Base-by-base conservation (phyloP, 2,113 vertebrate genomes). In the Eleginops maclovinus region DNA sequence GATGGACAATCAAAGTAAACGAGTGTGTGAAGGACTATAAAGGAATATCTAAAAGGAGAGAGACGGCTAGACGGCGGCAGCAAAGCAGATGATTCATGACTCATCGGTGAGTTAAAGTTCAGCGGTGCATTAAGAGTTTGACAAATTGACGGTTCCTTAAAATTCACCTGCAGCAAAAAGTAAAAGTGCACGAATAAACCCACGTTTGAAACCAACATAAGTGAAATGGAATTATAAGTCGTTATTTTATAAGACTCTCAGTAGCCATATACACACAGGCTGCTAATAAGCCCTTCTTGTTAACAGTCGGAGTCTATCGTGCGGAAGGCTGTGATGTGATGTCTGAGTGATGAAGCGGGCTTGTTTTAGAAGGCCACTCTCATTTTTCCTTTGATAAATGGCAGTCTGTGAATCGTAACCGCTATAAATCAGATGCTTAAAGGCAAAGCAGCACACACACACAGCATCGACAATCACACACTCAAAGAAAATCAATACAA, bases 401-500 rank as follows among this genome's bases (percentile, higher is more conserved):
- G 7, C 70, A 46, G 67, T 67, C 69, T 36, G 56, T 56, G 76
- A 79, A 81, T 80, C 54, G 12, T 17, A 46, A 69, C 66, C 15
- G 77, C 56, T 58, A 83, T 89, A 77, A 86, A 85, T 88, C 86
- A 87, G 76, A 80, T 56, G 43, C 59, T 73, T 77, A 87, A 70
- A 81, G 82, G 73, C 19, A 26, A 69, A 1, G 54, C 28, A 9
- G 19, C 49, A n/a, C 64, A 26, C 76, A 68, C 70, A 64, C 65
- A 61, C 28, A 51, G 24, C 66, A 74, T 11, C 4, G 4, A 79
- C 72, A 67, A 49, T 40, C 46, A 1, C 65, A 82, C 50, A 58
- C 40, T 76, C 46, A 69, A 26, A 60, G 21, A 36, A 43, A 71
- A 85, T 87, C 84, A 26, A 88, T 81, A 69, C 26, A n/a, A 5